phyloP scores from a whole-genome alignment of 1,140 invertebrate species.

The Ceratoteleas bidentatus region DNA sequence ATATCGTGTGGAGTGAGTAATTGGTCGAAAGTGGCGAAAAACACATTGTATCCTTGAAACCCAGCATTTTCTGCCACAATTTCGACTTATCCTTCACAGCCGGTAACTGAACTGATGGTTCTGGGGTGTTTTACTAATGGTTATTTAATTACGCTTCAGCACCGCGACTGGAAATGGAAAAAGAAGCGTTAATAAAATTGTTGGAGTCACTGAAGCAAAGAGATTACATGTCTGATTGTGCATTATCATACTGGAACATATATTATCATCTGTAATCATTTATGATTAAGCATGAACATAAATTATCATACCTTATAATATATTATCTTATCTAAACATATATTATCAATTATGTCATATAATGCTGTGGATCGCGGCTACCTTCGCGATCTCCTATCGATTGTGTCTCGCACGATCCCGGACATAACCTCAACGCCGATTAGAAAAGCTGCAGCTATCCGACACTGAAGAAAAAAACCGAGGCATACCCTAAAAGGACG shows the following conservation, averaged over 20 bases:
- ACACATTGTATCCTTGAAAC: no score
- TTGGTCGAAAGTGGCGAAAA: no score
- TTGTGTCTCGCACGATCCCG: constrained; percentile 6
- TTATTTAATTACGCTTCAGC: constrained; percentile 36
- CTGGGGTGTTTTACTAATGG: constrained; percentile 27
- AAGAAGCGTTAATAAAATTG: constrained; percentile 52
- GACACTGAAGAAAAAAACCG: no score
- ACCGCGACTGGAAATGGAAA: constrained; percentile 26
- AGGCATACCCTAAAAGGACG: no score
- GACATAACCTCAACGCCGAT: not conserved
- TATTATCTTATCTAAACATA: constrained; percentile 45
- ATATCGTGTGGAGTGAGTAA: no score
- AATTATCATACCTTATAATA: constrained; percentile 54
- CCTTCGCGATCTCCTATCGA: constrained; percentile 10
- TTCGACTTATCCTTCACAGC: not conserved
- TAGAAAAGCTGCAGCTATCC: no score
- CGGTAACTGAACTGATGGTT: not conserved
- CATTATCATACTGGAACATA: constrained; percentile 53
- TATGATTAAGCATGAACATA: constrained; percentile 54
- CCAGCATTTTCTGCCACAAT: no score
- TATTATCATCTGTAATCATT: constrained; percentile 58
- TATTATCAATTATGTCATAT: constrained; percentile 43
- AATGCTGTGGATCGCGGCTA: constrained; percentile 20
- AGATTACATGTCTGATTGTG: constrained; percentile 48
- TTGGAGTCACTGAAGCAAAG: constrained; percentile 35